Base-by-base conservation (phyloP, 1,140 invertebrate genomes). In the Copidosoma floridanum region DNA sequence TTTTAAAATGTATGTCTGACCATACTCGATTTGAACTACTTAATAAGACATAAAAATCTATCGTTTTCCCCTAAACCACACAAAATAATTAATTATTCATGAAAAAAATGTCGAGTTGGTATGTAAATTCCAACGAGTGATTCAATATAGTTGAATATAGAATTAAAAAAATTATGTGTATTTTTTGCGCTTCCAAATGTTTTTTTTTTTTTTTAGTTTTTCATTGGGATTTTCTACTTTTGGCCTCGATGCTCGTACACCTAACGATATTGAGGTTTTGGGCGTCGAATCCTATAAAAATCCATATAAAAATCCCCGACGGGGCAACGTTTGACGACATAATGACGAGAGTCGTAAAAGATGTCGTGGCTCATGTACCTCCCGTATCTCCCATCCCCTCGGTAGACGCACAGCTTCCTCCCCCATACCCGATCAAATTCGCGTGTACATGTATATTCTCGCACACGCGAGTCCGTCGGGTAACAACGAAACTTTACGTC, bases 231-330 rank as follows among this genome's bases (percentile, higher is more conserved):
- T 47, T n/a, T 21, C 52, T 54, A 18, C 23, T 43, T 21, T n/a
- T n/a, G n/a, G n/a, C n/a, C n/a, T n/a, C n/a, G n/a, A n/a, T n/a
- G n/a, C 14, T 41, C n/a, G 20, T 32, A 29, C n/a, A 26, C 29
- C 16, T n/a, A 16, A 14, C 5, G 14, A 32, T 55, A 55, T 55
- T 46, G 16, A 16, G 27, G 11, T 57, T 47, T 47, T 14, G 41
- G 20, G n/a, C n/a, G n/a, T n/a, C n/a, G 27, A 55, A 55, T 55
- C n/a, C 23, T 32, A 57, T 57, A 57, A 57, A 57, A 50, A 50
- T 57, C 50, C 44, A 57, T 57, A 50, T 57, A 57, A 57, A n/a
- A 57, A 57, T 57, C 46, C 26, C 24, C 37, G 40, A 40, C 35
- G 24, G 35, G 50, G n/a, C n/a, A n/a, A n/a, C n/a, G 32, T 40